Evolutionary conservation across 2,113 vertebrate species (phyloP).

Genomic region (Girardinichthys multiradiatus): DNA sequence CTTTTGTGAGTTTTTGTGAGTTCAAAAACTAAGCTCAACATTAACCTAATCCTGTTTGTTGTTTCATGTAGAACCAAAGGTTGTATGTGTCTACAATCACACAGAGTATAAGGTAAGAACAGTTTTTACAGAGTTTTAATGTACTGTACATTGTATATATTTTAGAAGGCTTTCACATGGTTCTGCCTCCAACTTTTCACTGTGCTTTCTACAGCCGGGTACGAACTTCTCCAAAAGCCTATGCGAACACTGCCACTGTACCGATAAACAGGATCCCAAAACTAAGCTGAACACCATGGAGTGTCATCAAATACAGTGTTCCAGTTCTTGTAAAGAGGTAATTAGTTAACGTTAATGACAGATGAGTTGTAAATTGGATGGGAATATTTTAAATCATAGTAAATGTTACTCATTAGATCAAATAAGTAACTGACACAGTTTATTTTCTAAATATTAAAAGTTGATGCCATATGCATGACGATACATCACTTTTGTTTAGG

Average conservation of each 20-base stretch:
- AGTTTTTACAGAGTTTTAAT: neutral
- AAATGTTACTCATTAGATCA: neutral
- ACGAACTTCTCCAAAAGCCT: slow-evolving; percentile 39
- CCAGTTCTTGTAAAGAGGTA: slow-evolving; percentile 65
- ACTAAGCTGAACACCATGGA: slow-evolving; percentile 25
- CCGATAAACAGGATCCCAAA: slow-evolving; percentile 33
- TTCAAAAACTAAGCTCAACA: too few relatives aligned
- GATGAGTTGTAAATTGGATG: neutral
- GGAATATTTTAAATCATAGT: neutral
- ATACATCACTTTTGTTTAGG: neutral
- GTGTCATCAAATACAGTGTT: slow-evolving; percentile 63
- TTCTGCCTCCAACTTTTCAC: slow-evolving; percentile 4
- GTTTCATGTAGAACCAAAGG: slow-evolving; percentile 70
- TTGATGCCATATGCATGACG: neutral
- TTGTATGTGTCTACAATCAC: slow-evolving; percentile 75
- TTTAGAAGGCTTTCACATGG: neutral
- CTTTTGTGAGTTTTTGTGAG: too few relatives aligned
- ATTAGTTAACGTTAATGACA: neutral
- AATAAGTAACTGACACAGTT: neutral
- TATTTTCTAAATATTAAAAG: neutral
- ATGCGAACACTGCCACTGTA: slow-evolving; percentile 78
- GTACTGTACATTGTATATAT: neutral
- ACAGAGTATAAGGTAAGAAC: slow-evolving; percentile 78
- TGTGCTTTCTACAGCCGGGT: slow-evolving; percentile 70
- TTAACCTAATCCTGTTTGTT: neutral